A percentile compares a stretch with the other conserved stretches of the same genome.
Conservation (phyloP, 2,888 invertebrate species). For the Nezara viridula region DNA sequence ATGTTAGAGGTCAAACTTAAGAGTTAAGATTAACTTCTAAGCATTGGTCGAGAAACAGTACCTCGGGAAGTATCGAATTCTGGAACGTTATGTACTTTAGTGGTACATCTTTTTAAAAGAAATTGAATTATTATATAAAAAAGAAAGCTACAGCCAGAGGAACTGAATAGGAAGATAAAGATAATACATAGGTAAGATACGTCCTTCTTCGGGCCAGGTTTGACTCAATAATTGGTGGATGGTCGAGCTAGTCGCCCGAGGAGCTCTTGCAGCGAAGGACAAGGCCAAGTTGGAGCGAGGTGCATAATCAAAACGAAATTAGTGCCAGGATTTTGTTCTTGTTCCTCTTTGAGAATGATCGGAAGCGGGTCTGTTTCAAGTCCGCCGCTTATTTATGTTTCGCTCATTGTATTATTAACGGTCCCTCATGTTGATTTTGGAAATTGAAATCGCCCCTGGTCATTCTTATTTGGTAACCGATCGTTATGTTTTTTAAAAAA, state of each 20-base stretch:
- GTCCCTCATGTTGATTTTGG: background rate
- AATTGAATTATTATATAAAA: background rate
- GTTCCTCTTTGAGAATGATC: background rate
- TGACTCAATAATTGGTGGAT: conserved; percentile 11
- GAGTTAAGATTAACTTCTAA: too few species aligned
- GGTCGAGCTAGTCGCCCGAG: background rate
- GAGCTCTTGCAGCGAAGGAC: background rate
- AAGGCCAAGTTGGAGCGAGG: background rate
- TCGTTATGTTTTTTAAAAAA: background rate
- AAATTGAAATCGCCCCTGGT: conserved; percentile 19
- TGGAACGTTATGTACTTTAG: too few species aligned
- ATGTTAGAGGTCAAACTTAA: too few species aligned
- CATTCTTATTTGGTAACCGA: background rate
- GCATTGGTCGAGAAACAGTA: too few species aligned
- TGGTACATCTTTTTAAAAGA: too few species aligned
- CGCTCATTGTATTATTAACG: background rate
- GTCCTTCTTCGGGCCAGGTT: background rate
- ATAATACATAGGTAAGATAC: background rate
- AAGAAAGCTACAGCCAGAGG: background rate
- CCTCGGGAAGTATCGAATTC: too few species aligned
- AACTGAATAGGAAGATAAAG: background rate
- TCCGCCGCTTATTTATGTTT: background rate
- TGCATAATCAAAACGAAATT: conserved; percentile 46
- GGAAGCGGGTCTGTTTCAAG: background rate
- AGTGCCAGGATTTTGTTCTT: conserved; percentile 4